phyloP scores from a whole-genome alignment of 2,888 invertebrate genomes.

The Callosobruchus maculatus region DNA sequence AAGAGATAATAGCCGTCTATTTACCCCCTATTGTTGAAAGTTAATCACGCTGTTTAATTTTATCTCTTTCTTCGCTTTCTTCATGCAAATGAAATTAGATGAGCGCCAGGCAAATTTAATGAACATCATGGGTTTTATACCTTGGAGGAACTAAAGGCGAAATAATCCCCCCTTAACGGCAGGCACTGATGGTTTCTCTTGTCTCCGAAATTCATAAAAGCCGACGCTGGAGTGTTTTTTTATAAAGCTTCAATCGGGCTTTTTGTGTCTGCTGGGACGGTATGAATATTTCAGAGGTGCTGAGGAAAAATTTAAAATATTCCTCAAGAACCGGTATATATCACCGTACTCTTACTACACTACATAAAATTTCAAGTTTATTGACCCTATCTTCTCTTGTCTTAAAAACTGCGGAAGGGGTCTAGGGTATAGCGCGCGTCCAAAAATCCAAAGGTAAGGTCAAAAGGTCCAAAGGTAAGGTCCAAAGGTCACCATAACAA shows the following conservation, averaged over 20 bases:
- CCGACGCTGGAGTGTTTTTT: neutral
- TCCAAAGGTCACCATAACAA: too few relatives aligned
- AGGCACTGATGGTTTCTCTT: neutral
- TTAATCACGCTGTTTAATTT: conserved; percentile 30
- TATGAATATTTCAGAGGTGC: neutral
- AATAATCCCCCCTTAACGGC: neutral
- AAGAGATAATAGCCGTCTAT: conserved; percentile 24
- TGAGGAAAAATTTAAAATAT: too few relatives aligned
- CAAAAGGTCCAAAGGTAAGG: too few relatives aligned
- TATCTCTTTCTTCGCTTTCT: conserved; percentile 22
- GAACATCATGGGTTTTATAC: conserved; percentile 8
- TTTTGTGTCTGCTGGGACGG: neutral
- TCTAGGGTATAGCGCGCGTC: too few relatives aligned
- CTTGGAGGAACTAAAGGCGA: neutral
- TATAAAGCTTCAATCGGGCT: neutral
- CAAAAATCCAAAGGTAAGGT: too few relatives aligned
- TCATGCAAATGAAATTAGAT: conserved; percentile 27
- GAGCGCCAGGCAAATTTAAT: conserved; percentile 20
- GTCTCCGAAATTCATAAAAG: neutral
- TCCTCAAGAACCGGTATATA: too few relatives aligned
- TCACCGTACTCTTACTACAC: too few relatives aligned
- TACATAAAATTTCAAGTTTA: too few relatives aligned
- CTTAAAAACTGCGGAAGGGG: too few relatives aligned
- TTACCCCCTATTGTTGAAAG: conserved; percentile 26
- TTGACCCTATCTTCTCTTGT: too few relatives aligned